phyloP scores from a whole-genome alignment of 2,113 vertebrate species.

The Ceyx margarethae region DNA sequence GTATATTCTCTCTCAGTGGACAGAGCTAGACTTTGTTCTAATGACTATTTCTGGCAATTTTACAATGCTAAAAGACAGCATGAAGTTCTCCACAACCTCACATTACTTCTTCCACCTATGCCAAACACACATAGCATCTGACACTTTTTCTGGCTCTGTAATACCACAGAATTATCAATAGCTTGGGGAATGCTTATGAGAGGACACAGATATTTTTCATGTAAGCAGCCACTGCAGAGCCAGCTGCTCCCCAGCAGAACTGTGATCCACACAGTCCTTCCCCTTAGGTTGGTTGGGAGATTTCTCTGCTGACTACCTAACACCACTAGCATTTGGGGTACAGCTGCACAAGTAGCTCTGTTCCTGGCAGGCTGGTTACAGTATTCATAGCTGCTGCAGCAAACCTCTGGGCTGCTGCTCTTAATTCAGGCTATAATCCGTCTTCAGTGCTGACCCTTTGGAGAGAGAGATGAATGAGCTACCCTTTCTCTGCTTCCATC shows the following conservation, averaged over 20 bases:
- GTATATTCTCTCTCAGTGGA: background rate
- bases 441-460: background rate
- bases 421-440: background rate
- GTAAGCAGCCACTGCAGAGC: background rate
- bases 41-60: background rate
- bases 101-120: background rate
- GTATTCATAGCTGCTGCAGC: background rate
- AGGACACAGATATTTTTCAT: background rate
- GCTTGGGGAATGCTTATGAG: accelerated
- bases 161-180: background rate
- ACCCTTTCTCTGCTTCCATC: background rate
- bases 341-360: background rate
- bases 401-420: background rate
- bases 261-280: background rate
- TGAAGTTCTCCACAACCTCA: background rate
- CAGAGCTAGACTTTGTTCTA: background rate
- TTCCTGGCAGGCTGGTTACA: background rate
- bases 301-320: background rate
- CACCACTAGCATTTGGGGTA: background rate
- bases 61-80: background rate
- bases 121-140: background rate
- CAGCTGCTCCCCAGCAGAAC: background rate
- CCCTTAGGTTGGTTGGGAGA: background rate
- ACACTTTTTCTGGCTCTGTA: background rate
- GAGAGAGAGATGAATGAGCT: background rate